Conservation (phyloP, 2,797 vertebrate genomes). For the Squalus acanthias region DNA sequence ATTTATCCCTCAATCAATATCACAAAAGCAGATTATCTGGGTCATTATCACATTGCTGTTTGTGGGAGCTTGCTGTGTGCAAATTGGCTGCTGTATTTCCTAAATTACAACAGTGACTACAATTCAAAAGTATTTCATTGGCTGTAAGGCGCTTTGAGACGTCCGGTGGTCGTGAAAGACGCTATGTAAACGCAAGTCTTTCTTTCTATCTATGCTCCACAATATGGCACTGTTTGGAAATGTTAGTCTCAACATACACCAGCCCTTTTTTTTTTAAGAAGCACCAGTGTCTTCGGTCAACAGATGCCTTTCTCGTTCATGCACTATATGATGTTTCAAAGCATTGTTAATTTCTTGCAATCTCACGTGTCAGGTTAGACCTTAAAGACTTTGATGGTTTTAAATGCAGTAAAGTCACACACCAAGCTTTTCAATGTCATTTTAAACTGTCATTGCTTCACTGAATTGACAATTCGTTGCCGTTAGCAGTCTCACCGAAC, state of each 20-base stretch:
- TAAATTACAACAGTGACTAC: no score
- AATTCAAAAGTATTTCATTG: no score
- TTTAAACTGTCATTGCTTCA: neutral
- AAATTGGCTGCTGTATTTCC: no score
- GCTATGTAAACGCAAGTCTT: no score
- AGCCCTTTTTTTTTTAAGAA: neutral
- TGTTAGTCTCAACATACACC: neutral
- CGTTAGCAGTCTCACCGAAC: no score
- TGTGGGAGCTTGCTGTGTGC: no score
- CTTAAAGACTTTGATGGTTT: neutral
- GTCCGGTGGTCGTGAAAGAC: no score
- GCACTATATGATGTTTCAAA: neutral
- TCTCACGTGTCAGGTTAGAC: neutral
- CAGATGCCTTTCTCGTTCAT: neutral
- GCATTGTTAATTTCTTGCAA: neutral
- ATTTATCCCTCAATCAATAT: no score
- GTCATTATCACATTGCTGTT: no score
- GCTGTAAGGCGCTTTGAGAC: no score
- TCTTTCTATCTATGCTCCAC: neutral
- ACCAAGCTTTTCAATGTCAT: neutral
- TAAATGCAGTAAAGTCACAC: neutral
- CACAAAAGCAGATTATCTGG: no score
- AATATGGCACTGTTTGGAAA: neutral
- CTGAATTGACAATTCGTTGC: neutral
- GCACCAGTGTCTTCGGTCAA: neutral